Evolutionary conservation across 2,113 vertebrate genomes (phyloP), one percentile per base, ranked within the genome.

Genomic region (Ammodytes marinus): DNA sequence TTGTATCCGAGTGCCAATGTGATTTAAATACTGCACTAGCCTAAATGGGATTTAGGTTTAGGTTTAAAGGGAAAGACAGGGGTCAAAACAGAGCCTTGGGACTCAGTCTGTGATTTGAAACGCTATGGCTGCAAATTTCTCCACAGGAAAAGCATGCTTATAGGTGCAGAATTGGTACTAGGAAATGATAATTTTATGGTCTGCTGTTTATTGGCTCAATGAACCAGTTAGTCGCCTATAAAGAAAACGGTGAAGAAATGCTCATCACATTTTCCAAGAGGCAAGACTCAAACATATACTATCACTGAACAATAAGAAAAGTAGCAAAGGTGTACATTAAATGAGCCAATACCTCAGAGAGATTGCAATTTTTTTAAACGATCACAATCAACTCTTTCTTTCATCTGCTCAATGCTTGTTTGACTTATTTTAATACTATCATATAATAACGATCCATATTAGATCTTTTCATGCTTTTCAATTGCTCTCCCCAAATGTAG

Each of bases 1-100:
- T 72, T 14, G 55, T 65, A 10, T 57, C 52, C 1, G 13, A 77
- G 68, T 15, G 52, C 61, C 57, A 64, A 49, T 42, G 53, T 70
- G 68, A 84, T 78, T 83, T 69, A 77, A 78, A 72, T 46, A 82
- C 65, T 74, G 69, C 49, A 70, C 64, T 8, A 55, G 53, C 68
- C 74, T 77, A 73, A 83, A 88, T 61, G 47, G 42, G 45, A 27
- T 27, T 27, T 27, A 27, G 27, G 27, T 27, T 27, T 27, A 27
- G 27, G 27, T 27, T 27, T 27, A 27, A 27, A 27, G 27, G 27
- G 27, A 27, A 86, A 76, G 69, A 37, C n/a, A 19, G 68, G 27
- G 27, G 73, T 69, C 37, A 71, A 74, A 88, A 47, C 67, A 54
- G 69, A 67, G 17, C 68, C 54, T 61, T 76, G 52, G 53, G 53